A percentile compares a stretch with the other conserved stretches of the same genome.
phyloP scores from a whole-genome alignment of 2,113 vertebrate species.

The Eurystomus gularis region DNA sequence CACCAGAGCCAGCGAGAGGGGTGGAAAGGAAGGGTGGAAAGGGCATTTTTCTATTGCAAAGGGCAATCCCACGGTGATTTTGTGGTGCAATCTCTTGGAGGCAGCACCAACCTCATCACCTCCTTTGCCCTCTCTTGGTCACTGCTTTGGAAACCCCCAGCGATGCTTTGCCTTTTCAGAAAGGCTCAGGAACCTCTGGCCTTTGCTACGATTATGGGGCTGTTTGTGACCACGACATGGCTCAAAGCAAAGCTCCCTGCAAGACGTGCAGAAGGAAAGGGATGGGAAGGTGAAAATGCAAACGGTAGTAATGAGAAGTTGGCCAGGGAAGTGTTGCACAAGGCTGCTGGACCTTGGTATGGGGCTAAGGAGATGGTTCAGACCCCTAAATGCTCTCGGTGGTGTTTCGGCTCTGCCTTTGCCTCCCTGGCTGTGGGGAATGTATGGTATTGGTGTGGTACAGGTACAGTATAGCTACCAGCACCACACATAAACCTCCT shows the following conservation, averaged over 20 bases:
- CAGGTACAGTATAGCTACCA: too few species aligned
- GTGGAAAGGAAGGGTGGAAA: background rate
- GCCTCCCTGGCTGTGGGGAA: background rate
- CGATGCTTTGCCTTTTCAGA: background rate
- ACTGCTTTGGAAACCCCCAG: background rate
- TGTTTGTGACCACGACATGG: fast-evolving
- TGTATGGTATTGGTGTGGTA: background rate
- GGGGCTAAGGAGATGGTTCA: background rate
- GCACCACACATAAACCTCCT: background rate
- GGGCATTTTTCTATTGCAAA: background rate
- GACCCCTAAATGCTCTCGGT: background rate
- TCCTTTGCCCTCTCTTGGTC: background rate
- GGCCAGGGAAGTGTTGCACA: background rate
- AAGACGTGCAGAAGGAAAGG: background rate
- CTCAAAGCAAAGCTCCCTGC: background rate
- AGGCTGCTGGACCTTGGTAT: background rate
- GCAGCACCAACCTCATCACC: fast-evolving
- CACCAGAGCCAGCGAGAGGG: background rate
- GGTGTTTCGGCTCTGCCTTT: background rate
- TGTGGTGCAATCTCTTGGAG: background rate
- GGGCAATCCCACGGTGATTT: background rate
- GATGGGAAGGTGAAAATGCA: background rate
- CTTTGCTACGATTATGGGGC: background rate
- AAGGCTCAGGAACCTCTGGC: background rate
- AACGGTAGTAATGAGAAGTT: fast-evolving